Evolutionary conservation across 2,797 vertebrate genomes (phyloP).

Genomic region (Xenops minutus): DNA sequence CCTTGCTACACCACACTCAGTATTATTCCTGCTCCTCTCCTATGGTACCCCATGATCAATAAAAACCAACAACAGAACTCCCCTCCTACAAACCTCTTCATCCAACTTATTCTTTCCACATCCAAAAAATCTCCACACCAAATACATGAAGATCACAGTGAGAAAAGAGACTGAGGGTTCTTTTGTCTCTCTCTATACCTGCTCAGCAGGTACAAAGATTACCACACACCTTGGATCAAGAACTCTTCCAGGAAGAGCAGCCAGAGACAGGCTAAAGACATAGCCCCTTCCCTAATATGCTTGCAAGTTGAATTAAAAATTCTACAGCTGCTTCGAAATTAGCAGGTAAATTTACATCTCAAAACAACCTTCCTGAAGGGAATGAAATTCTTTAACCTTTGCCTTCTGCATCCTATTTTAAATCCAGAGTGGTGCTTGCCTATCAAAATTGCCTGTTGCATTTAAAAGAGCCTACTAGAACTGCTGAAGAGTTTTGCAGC

Average conservation of each 20-base stretch:
- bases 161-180: neutral
- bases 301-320: neutral
- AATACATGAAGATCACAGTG: neutral
- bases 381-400: neutral
- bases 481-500: neutral
- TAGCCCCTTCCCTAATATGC: neutral
- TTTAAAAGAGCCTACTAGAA: neutral
- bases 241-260: neutral
- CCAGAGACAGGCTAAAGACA: neutral
- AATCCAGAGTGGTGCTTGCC: neutral
- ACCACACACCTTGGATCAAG: neutral
- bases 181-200: neutral
- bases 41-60: neutral
- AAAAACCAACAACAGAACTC: neutral
- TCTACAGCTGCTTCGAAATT: neutral
- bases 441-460: neutral
- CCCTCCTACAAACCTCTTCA: neutral
- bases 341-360: neutral
- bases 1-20: neutral
- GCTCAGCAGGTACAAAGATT: neutral
- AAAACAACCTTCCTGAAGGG: neutral
- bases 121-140: neutral
- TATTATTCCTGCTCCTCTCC: neutral
- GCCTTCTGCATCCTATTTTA: neutral
- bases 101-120: neutral